Percentiles rank a stretch among this genome's conserved stretches.
Conservation (phyloP, 2,888 invertebrate species). For the Boloria euphrosyne region DNA sequence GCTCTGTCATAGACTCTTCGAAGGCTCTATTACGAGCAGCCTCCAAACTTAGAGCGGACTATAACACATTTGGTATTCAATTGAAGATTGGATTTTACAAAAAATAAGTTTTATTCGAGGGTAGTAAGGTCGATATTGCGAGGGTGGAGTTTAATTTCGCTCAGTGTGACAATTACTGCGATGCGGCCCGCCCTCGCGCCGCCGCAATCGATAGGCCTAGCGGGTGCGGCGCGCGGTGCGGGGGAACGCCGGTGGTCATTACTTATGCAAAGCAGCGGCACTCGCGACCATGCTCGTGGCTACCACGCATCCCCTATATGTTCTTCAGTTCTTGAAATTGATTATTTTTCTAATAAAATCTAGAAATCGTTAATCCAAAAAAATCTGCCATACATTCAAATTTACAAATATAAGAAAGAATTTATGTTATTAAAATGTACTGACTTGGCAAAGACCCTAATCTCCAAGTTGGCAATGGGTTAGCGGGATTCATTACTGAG, state of each 20-base stretch:
- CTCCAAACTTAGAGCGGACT: slow-evolving; percentile 79
- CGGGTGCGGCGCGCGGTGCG: slow-evolving; percentile 80
- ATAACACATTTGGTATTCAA: slow-evolving; percentile 77
- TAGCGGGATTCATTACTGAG: slow-evolving; percentile 64
- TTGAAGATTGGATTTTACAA: slow-evolving; percentile 48
- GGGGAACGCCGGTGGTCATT: slow-evolving; percentile 60
- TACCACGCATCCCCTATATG: slow-evolving; percentile 47
- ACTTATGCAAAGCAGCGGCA: slow-evolving; percentile 79
- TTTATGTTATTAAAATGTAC: slow-evolving; percentile 5
- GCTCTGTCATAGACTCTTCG: slow-evolving; percentile 81
- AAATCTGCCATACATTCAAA: background rate
- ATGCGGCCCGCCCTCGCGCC: slow-evolving; percentile 82
- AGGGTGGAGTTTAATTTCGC: slow-evolving; percentile 70
- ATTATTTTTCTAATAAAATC: background rate
- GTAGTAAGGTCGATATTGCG: slow-evolving; percentile 72
- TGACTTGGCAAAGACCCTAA: slow-evolving; percentile 51
- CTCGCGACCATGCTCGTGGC: slow-evolving; percentile 45
- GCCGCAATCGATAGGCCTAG: slow-evolving; percentile 87
- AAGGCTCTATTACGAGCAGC: slow-evolving; percentile 80
- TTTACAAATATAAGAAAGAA: slow-evolving; percentile 1
- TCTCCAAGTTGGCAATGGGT: slow-evolving; percentile 63
- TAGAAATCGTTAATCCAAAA: background rate
- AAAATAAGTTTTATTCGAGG: slow-evolving; percentile 65
- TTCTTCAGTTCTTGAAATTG: slow-evolving; percentile 14
- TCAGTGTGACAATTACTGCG: slow-evolving; percentile 81